Base-by-base conservation (phyloP, 2,113 vertebrate species). In the Pelvicachromis taeniatus region DNA sequence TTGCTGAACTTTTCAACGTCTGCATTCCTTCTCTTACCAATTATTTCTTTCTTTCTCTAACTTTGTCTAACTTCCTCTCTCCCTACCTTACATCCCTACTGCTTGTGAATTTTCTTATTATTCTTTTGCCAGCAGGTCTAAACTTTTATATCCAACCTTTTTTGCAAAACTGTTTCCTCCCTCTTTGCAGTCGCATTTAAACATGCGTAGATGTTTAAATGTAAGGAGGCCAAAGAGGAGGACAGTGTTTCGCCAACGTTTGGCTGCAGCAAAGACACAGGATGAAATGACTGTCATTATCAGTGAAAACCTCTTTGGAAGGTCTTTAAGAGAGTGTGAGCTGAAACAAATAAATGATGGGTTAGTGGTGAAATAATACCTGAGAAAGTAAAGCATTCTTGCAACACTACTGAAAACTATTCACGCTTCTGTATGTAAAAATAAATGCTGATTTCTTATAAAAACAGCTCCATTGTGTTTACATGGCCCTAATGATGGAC, bases 401-500 rank as follows among this genome's bases (percentile, higher is more conserved):
- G 13, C 42, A 35, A 21, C 4, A 10, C 8, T 48, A 10, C 11
- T 56, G 21, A 10, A 16, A 38, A 13, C 14, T n/a, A 12, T 75
- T 68, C 23, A 12, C 10, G 17, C 0, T 56, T 55, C 42, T 40
- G 45, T 38, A 54, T 70, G 53, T 50, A 21, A 82, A 75, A 87
- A n/a, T n/a, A n/a, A 80, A 65, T 3, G 1, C 56, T 52, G 21
- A 84, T 83, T 61, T 80, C 33, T 54, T 77, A 58, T 31, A 79
- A 85, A 90, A 90, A 87, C 33, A 87, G 40, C 68, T 79, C 35
- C 13, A 6, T 21, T 61, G 23, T 81, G 52, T 81, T 11, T 42
- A 58, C 63, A 26, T 55, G 83, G 83, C 81, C 65, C 19, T 87
- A 73, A 59, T 91, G 88, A 92, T 91, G 80, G 91, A 94, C 89